Base-by-base conservation (phyloP, 2,888 invertebrate genomes). In the Xestobium rufovillosum region DNA sequence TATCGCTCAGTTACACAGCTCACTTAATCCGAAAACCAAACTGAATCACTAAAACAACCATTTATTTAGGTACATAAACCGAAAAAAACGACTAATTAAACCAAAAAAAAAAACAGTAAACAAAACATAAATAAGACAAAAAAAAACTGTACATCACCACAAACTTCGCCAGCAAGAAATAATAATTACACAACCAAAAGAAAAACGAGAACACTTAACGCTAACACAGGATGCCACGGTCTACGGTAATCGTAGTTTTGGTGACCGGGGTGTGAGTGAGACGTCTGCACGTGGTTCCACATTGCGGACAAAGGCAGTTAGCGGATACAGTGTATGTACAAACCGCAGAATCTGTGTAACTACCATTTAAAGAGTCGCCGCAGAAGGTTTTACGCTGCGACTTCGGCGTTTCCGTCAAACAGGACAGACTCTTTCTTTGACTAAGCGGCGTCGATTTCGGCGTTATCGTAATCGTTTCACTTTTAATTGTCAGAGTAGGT, bases 201-300 rank as follows among this genome's bases (percentile, higher is more conserved):
- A n/a, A n/a, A n/a, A n/a, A n/a, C n/a, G n/a, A n/a, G n/a, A n/a
- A n/a, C n/a, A n/a, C n/a, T n/a, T n/a, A n/a, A 19, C n/a, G 63
- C 65, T 68, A 70, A 60, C 69, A 70, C 43, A 69, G 57, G 47
- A 70, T 69, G 40, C 67, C 69, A 45, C 70, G 59, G 52, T 69
- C 69, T 36, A 67, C 58, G 27, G 63, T 57, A 43, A 68, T 67
- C 34, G 67, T 61, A 38, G 63, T 57, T 40, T 59, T 61, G 52
- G 65, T 62, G 47, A 65, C 54, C 41, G 67, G 61, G 35, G 65
- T 55, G 53, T 66, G 65, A 45, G 65, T 53, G 38, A 63, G 50
- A 50, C 65, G 66, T 27, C 68, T 59, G 50, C 68, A 68, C 25
- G 65, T 60, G 29, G 67, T 57, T 36, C 67, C 68, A 49, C 68